phyloP scores from a whole-genome alignment of 2,113 vertebrate species.

The Capreolus pygargus region DNA sequence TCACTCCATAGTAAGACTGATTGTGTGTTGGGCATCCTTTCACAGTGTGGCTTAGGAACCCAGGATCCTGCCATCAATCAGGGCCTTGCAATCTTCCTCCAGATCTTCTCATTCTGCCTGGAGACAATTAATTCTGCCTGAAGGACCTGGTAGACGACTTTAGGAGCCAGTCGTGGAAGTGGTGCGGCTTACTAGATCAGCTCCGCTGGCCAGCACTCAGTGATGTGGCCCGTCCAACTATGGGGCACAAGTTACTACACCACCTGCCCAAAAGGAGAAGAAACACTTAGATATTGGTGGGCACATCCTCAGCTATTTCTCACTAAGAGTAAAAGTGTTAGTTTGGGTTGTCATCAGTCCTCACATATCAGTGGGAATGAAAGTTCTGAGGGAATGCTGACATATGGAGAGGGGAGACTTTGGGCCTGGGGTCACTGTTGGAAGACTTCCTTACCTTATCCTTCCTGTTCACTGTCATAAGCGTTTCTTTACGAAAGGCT shows the following conservation, averaged over 20 bases:
- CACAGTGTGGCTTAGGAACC: neutral
- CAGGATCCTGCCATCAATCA: neutral
- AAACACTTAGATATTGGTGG: neutral
- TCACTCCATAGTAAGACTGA: neutral
- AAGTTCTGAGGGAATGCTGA: neutral
- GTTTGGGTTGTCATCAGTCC: neutral
- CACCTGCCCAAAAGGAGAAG: neutral
- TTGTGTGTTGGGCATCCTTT: neutral
- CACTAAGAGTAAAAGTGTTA: neutral
- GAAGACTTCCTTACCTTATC: neutral
- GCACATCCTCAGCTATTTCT: neutral
- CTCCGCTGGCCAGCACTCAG: neutral
- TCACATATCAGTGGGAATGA: neutral
- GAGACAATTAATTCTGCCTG: neutral
- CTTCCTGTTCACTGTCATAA: neutral
- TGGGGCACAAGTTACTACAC: neutral
- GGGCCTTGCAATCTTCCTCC: neutral
- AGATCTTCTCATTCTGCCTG: neutral
- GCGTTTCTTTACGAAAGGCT: neutral
- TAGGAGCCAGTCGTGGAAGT: neutral
- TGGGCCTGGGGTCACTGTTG: accelerated
- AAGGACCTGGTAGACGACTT: neutral
- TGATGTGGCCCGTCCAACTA: neutral
- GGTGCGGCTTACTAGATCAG: neutral
- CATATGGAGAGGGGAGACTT: neutral